Percentiles rank a stretch among this genome's conserved stretches.
These are phyloP conservation scores for Archilochus colubris DNA, from an alignment of 2,113 vertebrate species.

Conservation along the genomic window DNA sequence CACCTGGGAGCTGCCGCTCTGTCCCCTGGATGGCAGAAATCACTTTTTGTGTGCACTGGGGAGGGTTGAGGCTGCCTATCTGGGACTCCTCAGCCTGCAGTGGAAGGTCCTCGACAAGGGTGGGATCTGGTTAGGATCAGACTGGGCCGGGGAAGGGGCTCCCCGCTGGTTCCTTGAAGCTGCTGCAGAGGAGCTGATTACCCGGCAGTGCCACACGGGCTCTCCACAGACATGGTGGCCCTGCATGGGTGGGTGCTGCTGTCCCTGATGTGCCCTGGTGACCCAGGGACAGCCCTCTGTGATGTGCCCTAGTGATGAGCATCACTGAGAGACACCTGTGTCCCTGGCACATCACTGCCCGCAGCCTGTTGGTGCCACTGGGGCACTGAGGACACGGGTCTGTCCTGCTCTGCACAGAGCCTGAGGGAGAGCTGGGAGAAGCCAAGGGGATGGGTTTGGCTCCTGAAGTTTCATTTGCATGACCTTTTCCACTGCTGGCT, in stretches of 20 bases:
- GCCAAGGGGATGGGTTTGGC: neutral
- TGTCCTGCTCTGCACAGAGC: neutral
- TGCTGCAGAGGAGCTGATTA: neutral
- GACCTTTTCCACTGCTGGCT: slow-evolving; percentile 50
- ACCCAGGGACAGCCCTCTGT: fast-evolving
- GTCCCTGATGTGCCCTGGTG: fast-evolving
- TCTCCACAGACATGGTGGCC: fast-evolving
- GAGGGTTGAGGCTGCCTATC: neutral
- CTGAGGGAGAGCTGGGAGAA: neutral
- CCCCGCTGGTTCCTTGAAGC: neutral
- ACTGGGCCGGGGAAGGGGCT: fast-evolving
- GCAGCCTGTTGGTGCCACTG: no score
- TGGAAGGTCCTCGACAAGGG: slow-evolving; percentile 17
- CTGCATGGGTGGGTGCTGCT: fast-evolving
- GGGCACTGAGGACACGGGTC: no score
- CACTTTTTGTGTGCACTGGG: fast-evolving
- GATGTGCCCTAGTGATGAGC: fast-evolving
- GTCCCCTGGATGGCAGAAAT: fast-evolving
- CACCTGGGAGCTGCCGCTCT: neutral
- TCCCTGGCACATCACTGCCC: neutral
- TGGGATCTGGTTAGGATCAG: slow-evolving; percentile 12
- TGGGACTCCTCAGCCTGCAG: neutral
- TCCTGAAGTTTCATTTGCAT: neutral
- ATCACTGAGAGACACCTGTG: fast-evolving
- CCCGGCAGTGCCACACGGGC: fast-evolving